Evolutionary conservation across 37 sponge, comb jelly and placozoan species (phyloP).

Genomic region (Cliona cf. orientalis): DNA sequence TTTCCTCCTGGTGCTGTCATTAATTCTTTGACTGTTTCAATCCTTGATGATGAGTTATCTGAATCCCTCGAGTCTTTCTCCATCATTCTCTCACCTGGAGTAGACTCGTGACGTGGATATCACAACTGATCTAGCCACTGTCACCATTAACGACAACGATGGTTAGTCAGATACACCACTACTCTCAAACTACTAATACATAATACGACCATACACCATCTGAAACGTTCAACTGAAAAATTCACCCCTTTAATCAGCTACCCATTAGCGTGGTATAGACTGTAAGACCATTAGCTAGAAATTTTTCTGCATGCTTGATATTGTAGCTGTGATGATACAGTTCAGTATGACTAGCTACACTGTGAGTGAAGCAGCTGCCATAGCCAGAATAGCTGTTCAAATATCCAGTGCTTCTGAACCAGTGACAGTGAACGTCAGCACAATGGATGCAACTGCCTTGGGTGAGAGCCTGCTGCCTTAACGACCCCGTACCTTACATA

Average conservation of each 20-base stretch:
- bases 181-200: no score
- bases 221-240: no score
- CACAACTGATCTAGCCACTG: background rate
- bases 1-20: background rate
- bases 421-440: no score
- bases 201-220: no score
- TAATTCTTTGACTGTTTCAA: background rate
- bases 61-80: background rate
- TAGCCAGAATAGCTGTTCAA: background rate
- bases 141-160: background rate
- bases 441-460: constrained; percentile 9
- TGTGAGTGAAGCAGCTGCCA: background rate
- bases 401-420: background rate
- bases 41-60: background rate
- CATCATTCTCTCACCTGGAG: background rate
- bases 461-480: background rate
- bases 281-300: background rate
- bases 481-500: background rate
- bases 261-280: background rate
- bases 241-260: no score
- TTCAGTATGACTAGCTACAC: background rate
- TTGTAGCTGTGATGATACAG: background rate
- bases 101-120: background rate
- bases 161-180: background rate
- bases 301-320: background rate